Evolutionary conservation across 2,113 vertebrate genomes (phyloP), one percentile per base, ranked within the genome.

Genomic region (Gallinago jamesoni): DNA sequence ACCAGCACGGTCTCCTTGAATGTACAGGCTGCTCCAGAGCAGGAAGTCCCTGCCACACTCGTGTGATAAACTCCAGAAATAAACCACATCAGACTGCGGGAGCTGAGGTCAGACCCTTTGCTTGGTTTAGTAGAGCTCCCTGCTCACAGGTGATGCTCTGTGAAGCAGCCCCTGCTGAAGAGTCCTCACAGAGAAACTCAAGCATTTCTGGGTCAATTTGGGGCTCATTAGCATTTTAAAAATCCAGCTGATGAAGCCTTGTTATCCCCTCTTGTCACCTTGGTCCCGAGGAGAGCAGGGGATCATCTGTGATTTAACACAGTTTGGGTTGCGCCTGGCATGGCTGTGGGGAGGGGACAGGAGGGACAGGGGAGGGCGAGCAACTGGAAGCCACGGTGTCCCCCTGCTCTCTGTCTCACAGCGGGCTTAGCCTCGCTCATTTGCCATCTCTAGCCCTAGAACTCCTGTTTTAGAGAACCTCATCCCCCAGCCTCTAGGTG

Each of bases 321-420:
- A 0, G 24, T 22, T 30, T n/a, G 50, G 31, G 13, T 4, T 55
- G 30, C 8, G 13, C 43, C 41, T 55, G 55, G 41, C n/a, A 4
- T 1, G 1, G 76, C 35, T 48, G 24, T 2, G 3, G 12, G 72
- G 41, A 77, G 14, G 30, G 39, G 23, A 39, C 18, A 47, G 28
- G 18, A 12, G 37, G 35, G 35, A 37, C 35, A 37, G 35, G 2
- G 2, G 39, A 39, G 39, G 45, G 12, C 11, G 2, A 1, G 31
- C 14, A 14, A 7, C 35, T 52, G 67, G 30, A 25, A 48, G 25
- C 23, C 30, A 14, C 47, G 0, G 0, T 7, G 12, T 31, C 15
- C 30, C 37, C 7, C 52, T 31, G 17, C 39, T 45, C 62, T 25
- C 30, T n/a, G 8, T n/a, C 41, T 45, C 16, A 6, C 27, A 41